Base-by-base conservation (phyloP, 1,140 invertebrate genomes). In the Drosophila pseudoananassae region DNA sequence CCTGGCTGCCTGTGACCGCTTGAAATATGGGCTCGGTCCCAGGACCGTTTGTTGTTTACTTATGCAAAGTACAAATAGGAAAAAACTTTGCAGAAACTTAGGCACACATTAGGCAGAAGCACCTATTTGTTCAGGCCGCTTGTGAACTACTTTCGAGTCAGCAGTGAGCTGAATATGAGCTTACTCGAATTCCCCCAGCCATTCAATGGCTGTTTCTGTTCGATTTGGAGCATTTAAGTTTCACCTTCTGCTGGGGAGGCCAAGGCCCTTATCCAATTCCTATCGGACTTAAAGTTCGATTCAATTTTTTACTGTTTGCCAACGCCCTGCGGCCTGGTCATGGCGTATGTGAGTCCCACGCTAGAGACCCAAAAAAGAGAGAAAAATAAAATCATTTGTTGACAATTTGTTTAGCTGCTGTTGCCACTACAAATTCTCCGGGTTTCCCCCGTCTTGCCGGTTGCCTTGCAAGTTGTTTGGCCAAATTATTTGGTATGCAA, bases 401-500 rank as follows among this genome's bases (percentile, higher is more conserved):
- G 83, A 88, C 83, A 88, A 88, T 88, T 88, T 87, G 83, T 71
- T 87, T 83, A 88, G 82, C 82, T 87, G 75, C 78, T 85, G 82
- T 78, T 85, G 78, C 83, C 82, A 85, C 82, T 85, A 87, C 82
- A 85, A 87, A 82, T 76, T 76, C 57, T 76, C 29, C 43, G 36
- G 8, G 49, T 69, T 64, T 50, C 17, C 40, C 49, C n/a, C 49
- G 7, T 40, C 29, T 52, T 23, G 15, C 33, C 43, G 12, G 52
- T 23, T 52, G 68, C 58, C 76, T 78, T 77, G 83, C 78, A 87
- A 88, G 83, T 82, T 87, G 78, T 82, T 82, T 88, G 81, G 71
- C 52, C 71, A 88, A 88, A 88, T 88, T 88, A 88, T 88, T 88
- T 88, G 83, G 83, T 88, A 88, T 88, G 83, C 83, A 88, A 88